phyloP scores from a whole-genome alignment of 2,888 invertebrate genomes.

The Lasioglossum figueresi region DNA sequence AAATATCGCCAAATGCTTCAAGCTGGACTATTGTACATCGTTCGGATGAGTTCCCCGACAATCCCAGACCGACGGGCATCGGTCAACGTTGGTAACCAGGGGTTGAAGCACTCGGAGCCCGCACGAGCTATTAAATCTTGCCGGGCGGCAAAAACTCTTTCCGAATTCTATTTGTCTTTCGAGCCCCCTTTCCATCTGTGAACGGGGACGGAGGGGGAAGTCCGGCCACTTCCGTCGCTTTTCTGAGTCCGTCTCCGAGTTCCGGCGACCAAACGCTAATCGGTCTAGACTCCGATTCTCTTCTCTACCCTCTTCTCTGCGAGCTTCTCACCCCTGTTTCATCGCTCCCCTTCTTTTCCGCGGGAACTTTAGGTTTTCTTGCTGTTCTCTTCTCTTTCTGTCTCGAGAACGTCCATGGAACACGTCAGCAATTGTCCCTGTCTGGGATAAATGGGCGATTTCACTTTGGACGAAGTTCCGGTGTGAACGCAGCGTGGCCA shows the following conservation, averaged over 20 bases:
- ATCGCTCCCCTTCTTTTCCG: not conserved
- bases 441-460: constrained; percentile 61
- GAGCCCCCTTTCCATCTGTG: constrained; percentile 58
- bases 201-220: constrained; percentile 48
- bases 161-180: constrained; percentile 82
- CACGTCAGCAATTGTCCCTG: constrained; percentile 63
- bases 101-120: constrained; percentile 43
- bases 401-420: constrained; percentile 50
- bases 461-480: constrained; percentile 54
- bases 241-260: constrained; percentile 70
- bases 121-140: constrained; percentile 79
- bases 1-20: not conserved
- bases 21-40: not conserved
- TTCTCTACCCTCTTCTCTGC: constrained; percentile 26
- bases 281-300: constrained; percentile 77
- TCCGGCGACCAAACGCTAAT: constrained; percentile 79
- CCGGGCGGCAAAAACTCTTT: constrained; percentile 77
- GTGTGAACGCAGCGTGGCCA: constrained; percentile 39
- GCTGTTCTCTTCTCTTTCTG: not conserved
- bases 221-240: constrained; percentile 75
- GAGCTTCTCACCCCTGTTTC: constrained; percentile 18
- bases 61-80: not conserved
- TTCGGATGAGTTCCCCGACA: not conserved
- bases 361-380: constrained; percentile 49
- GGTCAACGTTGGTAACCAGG: not conserved